Conservation (phyloP, 2,888 invertebrate species). For the Hylaea fasciaria region DNA sequence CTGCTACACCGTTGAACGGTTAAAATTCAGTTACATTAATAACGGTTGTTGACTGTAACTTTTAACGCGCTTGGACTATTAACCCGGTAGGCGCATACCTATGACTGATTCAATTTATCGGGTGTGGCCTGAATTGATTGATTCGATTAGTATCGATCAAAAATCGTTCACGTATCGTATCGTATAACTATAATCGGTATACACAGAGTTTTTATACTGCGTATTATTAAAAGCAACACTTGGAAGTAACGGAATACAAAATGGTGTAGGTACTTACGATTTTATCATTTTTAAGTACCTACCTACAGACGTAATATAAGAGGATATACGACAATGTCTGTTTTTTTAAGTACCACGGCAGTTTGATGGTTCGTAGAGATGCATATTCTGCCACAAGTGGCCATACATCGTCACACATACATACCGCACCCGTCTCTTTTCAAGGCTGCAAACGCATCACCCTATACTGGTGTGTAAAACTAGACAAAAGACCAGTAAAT, state of each 20-base stretch:
- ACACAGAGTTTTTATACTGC: background rate
- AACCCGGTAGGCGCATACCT: constrained; percentile 32
- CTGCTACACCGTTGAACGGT: constrained; percentile 29
- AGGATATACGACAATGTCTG: no score
- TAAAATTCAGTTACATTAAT: constrained; percentile 20
- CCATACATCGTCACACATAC: constrained; percentile 21
- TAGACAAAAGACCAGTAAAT: constrained; percentile 1
- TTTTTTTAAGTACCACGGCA: constrained; percentile 24
- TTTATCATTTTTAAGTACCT: constrained; percentile 29
- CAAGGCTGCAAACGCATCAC: constrained; percentile 34
- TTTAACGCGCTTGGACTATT: constrained; percentile 31
- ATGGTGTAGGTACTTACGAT: constrained; percentile 8
- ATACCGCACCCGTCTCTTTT: constrained; percentile 35
- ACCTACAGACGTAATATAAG: no score
- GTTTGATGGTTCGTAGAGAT: constrained; percentile 27
- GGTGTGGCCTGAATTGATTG: constrained; percentile 28
- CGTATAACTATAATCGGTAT: background rate
- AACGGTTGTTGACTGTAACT: constrained; percentile 29
- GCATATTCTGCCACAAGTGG: constrained; percentile 8
- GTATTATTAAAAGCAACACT: background rate
- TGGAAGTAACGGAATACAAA: background rate
- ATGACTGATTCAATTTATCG: constrained; percentile 39
- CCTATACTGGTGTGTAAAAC: constrained; percentile 5
- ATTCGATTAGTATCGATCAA: constrained; percentile 22
- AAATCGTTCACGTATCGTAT: constrained; percentile 10